A percentile compares a stretch with the other conserved stretches of the same genome.
These are phyloP conservation scores for Pristiophorus japonicus DNA, from an alignment of 2,113 vertebrate genomes.

Conservation along the genomic window DNA sequence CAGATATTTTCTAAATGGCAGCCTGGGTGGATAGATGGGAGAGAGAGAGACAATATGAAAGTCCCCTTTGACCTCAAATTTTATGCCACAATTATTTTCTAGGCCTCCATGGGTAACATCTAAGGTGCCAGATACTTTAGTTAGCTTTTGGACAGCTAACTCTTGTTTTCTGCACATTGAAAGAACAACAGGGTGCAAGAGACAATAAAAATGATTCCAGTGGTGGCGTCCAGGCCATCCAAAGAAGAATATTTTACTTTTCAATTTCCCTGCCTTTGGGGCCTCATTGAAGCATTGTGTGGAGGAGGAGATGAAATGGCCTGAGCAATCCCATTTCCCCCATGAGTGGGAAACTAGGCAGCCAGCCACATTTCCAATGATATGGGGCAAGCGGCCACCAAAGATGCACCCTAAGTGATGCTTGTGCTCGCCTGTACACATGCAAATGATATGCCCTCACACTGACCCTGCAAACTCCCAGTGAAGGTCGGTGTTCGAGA, in stretches of 20 bases:
- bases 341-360: not conserved
- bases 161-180: too few relatives aligned
- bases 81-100: not conserved
- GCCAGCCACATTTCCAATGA: not conserved
- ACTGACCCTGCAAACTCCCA: not conserved
- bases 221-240: not conserved
- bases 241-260: not conserved
- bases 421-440: not conserved
- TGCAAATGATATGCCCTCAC: not conserved
- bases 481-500: not conserved
- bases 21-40: not conserved
- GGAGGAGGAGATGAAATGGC: not conserved
- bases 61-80: not conserved
- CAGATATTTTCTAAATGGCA: not conserved
- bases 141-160: not conserved
- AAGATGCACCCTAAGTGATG: not conserved
- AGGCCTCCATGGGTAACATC: not conserved
- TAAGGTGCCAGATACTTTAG: not conserved
- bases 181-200: not conserved
- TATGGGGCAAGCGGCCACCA: not conserved
- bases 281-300: not conserved
- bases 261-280: not conserved
- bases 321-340: too few relatives aligned
- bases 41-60: too few relatives aligned
- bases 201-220: not conserved